phyloP scores from a whole-genome alignment of 2,888 invertebrate species.

The Tetragonisca angustula region DNA sequence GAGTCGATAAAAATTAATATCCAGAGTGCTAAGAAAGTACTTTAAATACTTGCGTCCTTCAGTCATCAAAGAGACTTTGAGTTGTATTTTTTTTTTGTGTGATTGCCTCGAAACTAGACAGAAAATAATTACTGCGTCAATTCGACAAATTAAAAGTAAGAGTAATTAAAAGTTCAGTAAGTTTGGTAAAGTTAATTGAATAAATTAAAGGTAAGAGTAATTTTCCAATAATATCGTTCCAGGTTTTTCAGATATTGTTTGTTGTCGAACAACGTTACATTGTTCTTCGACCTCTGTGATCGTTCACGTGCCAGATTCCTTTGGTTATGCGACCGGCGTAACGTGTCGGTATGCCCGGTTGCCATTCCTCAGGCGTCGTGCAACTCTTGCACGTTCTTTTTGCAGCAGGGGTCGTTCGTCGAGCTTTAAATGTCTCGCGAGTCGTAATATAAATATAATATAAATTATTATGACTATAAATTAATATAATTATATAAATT shows the following conservation, averaged over 20 bases:
- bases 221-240: too few relatives aligned
- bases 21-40: too few relatives aligned
- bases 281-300: background rate
- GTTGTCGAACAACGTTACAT: background rate
- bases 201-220: too few relatives aligned
- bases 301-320: background rate
- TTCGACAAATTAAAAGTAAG: background rate
- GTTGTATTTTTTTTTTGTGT: too few relatives aligned
- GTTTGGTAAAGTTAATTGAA: too few relatives aligned
- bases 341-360: constrained; percentile 45
- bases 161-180: background rate
- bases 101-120: too few relatives aligned
- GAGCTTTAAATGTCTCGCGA: background rate
- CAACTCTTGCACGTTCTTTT: constrained; percentile 14
- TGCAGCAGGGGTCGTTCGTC: background rate
- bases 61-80: too few relatives aligned
- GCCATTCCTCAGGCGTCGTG: constrained; percentile 46
- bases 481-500: too few relatives aligned
- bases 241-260: background rate
- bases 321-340: constrained; percentile 9
- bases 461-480: too few relatives aligned
- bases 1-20: background rate
- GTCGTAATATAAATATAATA: too few relatives aligned
- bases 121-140: too few relatives aligned
- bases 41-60: too few relatives aligned